phyloP scores from a whole-genome alignment of 2,113 vertebrate genomes.

The Leucoraja erinaceus region DNA sequence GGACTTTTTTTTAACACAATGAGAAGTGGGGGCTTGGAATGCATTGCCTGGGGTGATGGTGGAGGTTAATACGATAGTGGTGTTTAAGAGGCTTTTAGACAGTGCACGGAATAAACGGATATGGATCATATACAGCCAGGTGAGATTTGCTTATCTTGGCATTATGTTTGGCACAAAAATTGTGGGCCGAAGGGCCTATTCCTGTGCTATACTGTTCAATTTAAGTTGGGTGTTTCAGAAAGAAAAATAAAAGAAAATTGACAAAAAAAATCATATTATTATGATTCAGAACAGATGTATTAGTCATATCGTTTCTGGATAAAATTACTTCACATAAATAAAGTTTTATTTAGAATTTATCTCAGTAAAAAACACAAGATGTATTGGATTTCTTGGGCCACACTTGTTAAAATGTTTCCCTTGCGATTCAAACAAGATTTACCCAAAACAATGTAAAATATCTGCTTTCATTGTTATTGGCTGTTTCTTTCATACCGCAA shows the following conservation, averaged over 20 bases:
- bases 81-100: too few relatives aligned
- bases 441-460: conserved; percentile 20
- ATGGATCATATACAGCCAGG: too few relatives aligned
- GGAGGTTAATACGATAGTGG: too few relatives aligned
- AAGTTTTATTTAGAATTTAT: neutral
- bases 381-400: neutral
- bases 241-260: neutral
- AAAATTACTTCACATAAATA: conserved; percentile 4
- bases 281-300: conserved; percentile 12
- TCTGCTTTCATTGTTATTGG: neutral
- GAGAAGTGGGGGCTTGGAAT: too few relatives aligned
- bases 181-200: too few relatives aligned
- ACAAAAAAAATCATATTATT: neutral
- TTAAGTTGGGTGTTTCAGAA: neutral
- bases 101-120: too few relatives aligned
- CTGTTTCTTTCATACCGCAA: neutral
- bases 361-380: conserved; percentile 26
- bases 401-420: conserved; percentile 4
- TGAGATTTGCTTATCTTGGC: too few relatives aligned
- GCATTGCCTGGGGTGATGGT: too few relatives aligned
- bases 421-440: neutral
- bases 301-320: neutral
- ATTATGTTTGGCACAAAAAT: too few relatives aligned
- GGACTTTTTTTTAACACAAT: too few relatives aligned
- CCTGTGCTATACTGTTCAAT: too few relatives aligned